Percentiles rank a stretch among this genome's conserved stretches.
Conservation (phyloP, 2,888 invertebrate genomes). For the Caradrina clavipalpis region DNA sequence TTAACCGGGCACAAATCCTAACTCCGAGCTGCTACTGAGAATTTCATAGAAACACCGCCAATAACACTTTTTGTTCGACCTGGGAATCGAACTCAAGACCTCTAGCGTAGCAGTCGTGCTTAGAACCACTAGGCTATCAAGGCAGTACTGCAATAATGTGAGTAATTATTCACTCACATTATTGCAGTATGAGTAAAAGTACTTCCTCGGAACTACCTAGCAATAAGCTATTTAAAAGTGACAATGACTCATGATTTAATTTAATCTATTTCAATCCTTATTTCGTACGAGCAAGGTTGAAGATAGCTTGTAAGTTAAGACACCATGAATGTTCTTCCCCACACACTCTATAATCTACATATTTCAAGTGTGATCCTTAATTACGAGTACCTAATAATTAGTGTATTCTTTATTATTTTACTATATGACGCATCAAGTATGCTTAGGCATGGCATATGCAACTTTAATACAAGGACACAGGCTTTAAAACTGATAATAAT, state of each 20-base stretch:
- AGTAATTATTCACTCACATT: not conserved
- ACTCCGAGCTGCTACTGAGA: too few relatives aligned
- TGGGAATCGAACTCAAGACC: too few relatives aligned
- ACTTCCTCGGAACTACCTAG: not conserved
- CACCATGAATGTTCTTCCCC: constrained; percentile 25
- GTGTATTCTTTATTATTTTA: constrained; percentile 5
- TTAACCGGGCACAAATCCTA: too few relatives aligned
- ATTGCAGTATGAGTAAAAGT: not conserved
- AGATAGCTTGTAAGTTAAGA: not conserved
- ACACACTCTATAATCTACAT: not conserved
- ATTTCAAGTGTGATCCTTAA: constrained; percentile 24
- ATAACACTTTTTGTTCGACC: too few relatives aligned
- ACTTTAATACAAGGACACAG: too few relatives aligned
- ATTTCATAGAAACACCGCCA: too few relatives aligned
- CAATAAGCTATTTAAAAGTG: not conserved
- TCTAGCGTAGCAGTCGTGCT: too few relatives aligned
- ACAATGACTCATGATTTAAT: not conserved
- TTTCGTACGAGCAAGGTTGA: constrained; percentile 1
- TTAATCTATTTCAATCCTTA: not conserved
- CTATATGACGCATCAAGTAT: not conserved
- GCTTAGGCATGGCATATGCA: too few relatives aligned
- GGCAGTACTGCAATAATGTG: not conserved
- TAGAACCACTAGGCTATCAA: too few relatives aligned
- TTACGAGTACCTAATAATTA: constrained; percentile 5
- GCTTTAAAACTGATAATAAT: too few relatives aligned